These are phyloP conservation scores for Pseudopipra pipra DNA, from an alignment of 2,113 vertebrate genomes.

Conservation along the genomic window DNA sequence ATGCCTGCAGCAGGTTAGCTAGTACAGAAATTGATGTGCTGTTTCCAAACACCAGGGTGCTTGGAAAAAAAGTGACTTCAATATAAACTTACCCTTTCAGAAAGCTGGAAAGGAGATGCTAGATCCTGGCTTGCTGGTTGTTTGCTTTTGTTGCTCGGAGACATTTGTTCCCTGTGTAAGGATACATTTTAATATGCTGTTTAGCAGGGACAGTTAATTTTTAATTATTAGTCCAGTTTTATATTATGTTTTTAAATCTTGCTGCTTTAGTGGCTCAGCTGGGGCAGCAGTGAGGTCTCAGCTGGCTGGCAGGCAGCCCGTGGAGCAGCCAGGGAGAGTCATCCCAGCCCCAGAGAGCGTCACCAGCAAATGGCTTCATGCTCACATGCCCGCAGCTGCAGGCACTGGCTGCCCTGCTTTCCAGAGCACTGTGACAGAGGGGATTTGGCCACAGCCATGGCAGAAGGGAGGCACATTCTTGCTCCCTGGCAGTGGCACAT, in stretches of 20 bases:
- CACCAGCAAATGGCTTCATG: neutral
- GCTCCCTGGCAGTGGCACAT: neutral
- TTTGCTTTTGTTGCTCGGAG: constrained; percentile 18
- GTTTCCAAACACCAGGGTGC: neutral
- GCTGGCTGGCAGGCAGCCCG: neutral
- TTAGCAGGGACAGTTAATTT: neutral
- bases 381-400: constrained; percentile 16
- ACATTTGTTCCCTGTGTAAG: neutral
- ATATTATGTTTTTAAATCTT: neutral
- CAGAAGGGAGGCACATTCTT: neutral
- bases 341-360: neutral
- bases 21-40: neutral
- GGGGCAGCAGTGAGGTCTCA: neutral
- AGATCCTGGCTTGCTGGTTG: neutral
- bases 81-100: neutral
- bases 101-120: neutral
- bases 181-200: neutral
- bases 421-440: fast-evolving
- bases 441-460: neutral
- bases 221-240: neutral
- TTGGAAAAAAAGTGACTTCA: neutral
- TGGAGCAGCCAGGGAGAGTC: neutral
- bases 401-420: constrained; percentile 6
- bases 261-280: neutral
- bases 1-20: neutral